phyloP scores from a whole-genome alignment of 2,113 vertebrate species.

The Rhea americana region DNA sequence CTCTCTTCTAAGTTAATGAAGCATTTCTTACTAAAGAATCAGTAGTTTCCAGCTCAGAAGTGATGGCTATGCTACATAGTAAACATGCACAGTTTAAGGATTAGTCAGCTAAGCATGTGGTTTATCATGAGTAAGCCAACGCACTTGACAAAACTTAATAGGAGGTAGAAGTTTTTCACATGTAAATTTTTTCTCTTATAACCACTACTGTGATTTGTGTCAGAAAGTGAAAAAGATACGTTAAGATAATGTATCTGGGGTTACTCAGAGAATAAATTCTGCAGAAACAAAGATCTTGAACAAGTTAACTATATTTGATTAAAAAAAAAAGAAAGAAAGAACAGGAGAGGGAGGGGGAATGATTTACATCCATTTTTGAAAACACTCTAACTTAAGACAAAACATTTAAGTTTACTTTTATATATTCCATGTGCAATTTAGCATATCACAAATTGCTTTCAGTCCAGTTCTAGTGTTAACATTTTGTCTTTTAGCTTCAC shows the following conservation, averaged over 20 bases:
- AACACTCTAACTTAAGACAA: not conserved
- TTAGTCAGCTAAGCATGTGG: not conserved
- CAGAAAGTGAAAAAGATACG: not conserved
- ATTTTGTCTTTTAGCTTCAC: not conserved
- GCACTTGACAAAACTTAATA: not conserved
- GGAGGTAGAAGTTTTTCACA: not conserved
- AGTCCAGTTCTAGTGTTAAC: not conserved
- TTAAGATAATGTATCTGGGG: not conserved
- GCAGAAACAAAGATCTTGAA: not conserved
- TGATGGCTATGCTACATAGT: not conserved
- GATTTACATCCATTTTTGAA: not conserved
- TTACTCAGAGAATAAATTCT: not conserved
- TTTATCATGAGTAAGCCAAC: not conserved
- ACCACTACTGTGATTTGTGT: not conserved
- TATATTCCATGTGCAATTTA: not conserved
- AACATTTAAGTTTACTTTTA: not conserved
- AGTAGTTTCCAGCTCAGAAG: not conserved
- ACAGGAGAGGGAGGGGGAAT: not conserved
- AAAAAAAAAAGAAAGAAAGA: not conserved
- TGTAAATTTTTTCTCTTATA: not conserved
- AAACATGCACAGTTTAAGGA: not conserved
- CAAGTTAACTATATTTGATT: not conserved
- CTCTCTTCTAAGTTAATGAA: constrained; percentile 16
- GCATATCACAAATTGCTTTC: not conserved
- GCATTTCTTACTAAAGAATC: constrained; percentile 8